Percentiles rank a stretch among this genome's conserved stretches.
Evolutionary conservation across 2,888 invertebrate genomes (phyloP).

Genomic region (Endotricha flammealis): DNA sequence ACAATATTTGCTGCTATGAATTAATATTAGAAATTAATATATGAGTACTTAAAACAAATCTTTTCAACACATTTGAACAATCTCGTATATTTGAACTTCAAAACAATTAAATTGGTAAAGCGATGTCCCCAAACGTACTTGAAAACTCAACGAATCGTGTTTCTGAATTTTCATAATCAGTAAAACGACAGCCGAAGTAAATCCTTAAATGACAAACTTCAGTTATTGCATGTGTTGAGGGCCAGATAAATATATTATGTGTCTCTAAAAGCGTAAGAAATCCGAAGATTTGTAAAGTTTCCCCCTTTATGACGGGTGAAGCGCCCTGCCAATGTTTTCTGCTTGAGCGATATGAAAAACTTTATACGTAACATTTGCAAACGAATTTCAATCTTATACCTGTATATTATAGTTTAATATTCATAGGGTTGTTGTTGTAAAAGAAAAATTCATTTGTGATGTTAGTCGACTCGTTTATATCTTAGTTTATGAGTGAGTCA

Average conservation of each 20-base stretch:
- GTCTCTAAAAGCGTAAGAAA: constrained; percentile 73
- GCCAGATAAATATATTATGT: constrained; percentile 75
- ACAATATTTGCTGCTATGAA: too few species aligned
- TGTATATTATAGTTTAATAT: constrained; percentile 27
- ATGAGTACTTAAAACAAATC: too few species aligned
- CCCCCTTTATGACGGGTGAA: constrained; percentile 72
- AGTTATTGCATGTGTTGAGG: constrained; percentile 69
- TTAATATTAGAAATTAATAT: too few species aligned
- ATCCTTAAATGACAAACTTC: constrained; percentile 58
- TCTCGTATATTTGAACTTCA: constrained; percentile 13
- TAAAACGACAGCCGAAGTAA: constrained; percentile 50
- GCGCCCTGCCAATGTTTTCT: constrained; percentile 66
- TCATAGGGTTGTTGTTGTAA: constrained; percentile 11
- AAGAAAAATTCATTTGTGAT: constrained; percentile 60
- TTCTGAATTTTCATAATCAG: constrained; percentile 45
- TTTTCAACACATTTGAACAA: too few species aligned
- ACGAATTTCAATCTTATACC: constrained; percentile 30
- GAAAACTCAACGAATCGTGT: too few species aligned
- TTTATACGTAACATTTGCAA: constrained; percentile 32
- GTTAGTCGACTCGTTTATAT: constrained; percentile 63
- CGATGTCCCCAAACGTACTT: constrained; percentile 21
- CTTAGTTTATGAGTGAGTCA: constrained; percentile 57
- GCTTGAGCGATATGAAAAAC: constrained; percentile 69
- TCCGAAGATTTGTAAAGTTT: constrained; percentile 75
- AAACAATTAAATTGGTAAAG: constrained; percentile 21